Percentiles rank a stretch among this genome's conserved stretches.
These are phyloP conservation scores for Caranx melampygus DNA, from an alignment of 2,113 vertebrate genomes.

Conservation along the genomic window DNA sequence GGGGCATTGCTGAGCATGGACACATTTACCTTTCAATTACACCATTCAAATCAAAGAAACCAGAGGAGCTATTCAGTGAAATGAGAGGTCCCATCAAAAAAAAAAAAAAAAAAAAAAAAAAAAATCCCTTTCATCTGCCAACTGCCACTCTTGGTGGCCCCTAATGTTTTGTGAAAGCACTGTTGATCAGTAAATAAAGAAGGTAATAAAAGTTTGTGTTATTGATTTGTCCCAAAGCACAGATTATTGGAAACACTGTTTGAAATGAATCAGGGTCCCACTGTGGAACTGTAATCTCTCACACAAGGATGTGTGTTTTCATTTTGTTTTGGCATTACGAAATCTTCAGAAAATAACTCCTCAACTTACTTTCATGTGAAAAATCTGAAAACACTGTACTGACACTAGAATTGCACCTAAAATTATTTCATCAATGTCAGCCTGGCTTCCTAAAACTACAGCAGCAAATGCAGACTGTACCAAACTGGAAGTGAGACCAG, in stretches of 20 bases:
- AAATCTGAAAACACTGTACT: no score
- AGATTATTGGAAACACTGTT: slow-evolving; percentile 9
- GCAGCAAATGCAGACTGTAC: no score
- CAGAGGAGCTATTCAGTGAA: slow-evolving; percentile 16
- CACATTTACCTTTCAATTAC: slow-evolving; percentile 47
- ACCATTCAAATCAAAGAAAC: slow-evolving; percentile 37
- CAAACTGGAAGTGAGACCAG: no score
- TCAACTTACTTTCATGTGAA: neutral
- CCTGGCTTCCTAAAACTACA: no score
- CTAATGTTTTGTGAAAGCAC: slow-evolving; percentile 24
- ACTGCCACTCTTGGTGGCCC: slow-evolving; percentile 14
- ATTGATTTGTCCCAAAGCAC: slow-evolving; percentile 32
- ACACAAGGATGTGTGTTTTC: slow-evolving; percentile 4
- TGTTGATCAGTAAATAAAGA: slow-evolving; percentile 22
- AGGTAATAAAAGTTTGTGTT: slow-evolving; percentile 28
- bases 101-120: slow-evolving; percentile 6
- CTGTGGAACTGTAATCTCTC: slow-evolving; percentile 7
- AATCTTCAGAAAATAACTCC: neutral
- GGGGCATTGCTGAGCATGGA: slow-evolving; percentile 32
- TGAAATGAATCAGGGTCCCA: slow-evolving; percentile 32
- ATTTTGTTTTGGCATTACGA: neutral
- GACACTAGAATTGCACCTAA: no score
- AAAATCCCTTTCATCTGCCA: neutral
- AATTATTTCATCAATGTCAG: no score
- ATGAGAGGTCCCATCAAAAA: slow-evolving; percentile 13